Percentiles rank a stretch among this genome's conserved stretches.
These are phyloP conservation scores for Okapia johnstoni DNA, from an alignment of 2,113 vertebrate genomes.

Conservation along the genomic window DNA sequence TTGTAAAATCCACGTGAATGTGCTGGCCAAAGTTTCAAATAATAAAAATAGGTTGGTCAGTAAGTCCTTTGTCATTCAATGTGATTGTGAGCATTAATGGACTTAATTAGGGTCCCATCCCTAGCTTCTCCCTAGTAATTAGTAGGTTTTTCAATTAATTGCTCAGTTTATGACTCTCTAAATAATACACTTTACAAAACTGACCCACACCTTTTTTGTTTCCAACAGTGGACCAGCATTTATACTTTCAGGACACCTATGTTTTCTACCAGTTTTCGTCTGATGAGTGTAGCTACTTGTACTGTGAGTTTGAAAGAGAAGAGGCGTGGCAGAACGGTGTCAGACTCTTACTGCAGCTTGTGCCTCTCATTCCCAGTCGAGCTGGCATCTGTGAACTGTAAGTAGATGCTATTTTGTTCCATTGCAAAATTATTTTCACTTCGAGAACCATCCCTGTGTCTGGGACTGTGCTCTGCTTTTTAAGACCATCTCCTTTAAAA, in stretches of 20 bases:
- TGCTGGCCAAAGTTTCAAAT: neutral
- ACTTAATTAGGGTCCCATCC: neutral
- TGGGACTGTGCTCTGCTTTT: neutral
- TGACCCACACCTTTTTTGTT: constrained; percentile 15
- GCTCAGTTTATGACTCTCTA: neutral
- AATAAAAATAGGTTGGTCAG: neutral
- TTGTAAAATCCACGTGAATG: neutral
- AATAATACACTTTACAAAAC: neutral
- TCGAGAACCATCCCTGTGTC: neutral
- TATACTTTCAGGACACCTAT: constrained; percentile 93
- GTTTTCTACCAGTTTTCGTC: constrained; percentile 97
- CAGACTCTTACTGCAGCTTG: constrained; percentile 90
- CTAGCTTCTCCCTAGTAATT: neutral
- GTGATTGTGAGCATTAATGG: neutral
- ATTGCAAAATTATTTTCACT: neutral
- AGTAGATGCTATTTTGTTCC: constrained; percentile 73
- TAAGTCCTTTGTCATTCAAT: neutral
- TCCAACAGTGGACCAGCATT: constrained; percentile 91
- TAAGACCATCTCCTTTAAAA: neutral
- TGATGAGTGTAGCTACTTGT: constrained; percentile 91
- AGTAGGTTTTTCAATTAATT: neutral
- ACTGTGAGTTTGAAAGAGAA: constrained; percentile 94
- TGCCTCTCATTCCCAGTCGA: constrained; percentile 88
- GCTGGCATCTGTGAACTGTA: constrained; percentile 88
- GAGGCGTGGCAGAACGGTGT: constrained; percentile 94